Conservation (phyloP, 1,140 invertebrate species). For the Caenorhabditis latens region DNA sequence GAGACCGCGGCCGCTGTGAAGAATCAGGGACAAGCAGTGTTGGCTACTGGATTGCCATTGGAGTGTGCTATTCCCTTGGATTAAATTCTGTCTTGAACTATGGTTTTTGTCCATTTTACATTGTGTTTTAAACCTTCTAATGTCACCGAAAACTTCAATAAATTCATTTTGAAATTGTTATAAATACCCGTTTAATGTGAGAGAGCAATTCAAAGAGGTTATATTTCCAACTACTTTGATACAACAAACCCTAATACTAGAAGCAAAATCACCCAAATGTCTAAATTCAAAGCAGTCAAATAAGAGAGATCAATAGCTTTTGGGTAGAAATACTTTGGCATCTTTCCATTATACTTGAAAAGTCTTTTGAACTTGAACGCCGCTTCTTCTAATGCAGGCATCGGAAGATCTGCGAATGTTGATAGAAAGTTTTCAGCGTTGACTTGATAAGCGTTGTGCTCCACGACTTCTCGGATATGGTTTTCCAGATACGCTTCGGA, state of each 20-base stretch:
- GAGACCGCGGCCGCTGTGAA: slow-evolving; percentile 44
- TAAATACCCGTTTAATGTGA: no score
- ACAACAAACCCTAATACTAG: background rate
- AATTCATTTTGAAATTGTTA: no score
- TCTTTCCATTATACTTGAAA: slow-evolving; percentile 30
- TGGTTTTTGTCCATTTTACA: no score
- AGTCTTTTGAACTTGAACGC: slow-evolving; percentile 45
- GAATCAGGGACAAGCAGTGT: slow-evolving; percentile 8
- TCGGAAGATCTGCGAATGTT: background rate
- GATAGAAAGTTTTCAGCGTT: background rate
- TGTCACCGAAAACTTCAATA: no score
- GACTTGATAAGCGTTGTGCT: slow-evolving; percentile 21
- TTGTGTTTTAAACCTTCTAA: no score
- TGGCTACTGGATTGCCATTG: slow-evolving; percentile 14
- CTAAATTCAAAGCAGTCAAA: background rate
- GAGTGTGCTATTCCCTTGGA: slow-evolving; percentile 30
- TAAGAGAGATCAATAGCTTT: slow-evolving; percentile 30
- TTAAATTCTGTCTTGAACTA: background rate
- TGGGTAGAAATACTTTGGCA: slow-evolving; percentile 27
- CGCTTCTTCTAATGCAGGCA: slow-evolving; percentile 28
- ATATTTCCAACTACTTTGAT: background rate
- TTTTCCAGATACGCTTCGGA: slow-evolving; percentile 58
- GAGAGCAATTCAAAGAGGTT: no score
- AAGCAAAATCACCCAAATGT: background rate
- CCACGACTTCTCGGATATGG: slow-evolving; percentile 36